A percentile compares a stretch with the other conserved stretches of the same genome.
phyloP scores from a whole-genome alignment of 2,113 vertebrate genomes.

The Tenrec ecaudatus region DNA sequence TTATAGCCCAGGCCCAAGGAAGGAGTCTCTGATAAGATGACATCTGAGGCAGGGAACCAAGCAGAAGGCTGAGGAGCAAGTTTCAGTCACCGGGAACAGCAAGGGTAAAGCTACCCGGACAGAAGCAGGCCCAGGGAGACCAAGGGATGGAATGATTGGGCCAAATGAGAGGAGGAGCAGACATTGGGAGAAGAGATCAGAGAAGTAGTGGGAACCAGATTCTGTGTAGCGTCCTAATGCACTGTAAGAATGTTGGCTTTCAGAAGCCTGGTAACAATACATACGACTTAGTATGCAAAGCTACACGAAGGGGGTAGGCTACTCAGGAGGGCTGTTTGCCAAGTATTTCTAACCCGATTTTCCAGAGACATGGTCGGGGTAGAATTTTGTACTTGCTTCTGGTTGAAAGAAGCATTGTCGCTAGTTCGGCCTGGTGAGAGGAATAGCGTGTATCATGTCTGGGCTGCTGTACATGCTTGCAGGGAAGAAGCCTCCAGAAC shows the following conservation, averaged over 20 bases:
- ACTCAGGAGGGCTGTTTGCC: accelerated
- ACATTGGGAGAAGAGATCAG: background rate
- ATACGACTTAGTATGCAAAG: background rate
- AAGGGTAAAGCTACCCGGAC: background rate
- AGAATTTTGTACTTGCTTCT: background rate
- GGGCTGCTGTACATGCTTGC: background rate
- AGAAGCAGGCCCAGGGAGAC: accelerated
- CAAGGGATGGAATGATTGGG: background rate
- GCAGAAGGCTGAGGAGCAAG: background rate
- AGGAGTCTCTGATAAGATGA: background rate
- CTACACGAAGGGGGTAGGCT: accelerated
- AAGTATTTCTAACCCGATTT: background rate
- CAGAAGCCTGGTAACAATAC: no score
- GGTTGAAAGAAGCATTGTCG: background rate
- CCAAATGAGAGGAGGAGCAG: background rate
- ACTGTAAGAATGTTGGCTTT: background rate
- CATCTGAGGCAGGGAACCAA: background rate
- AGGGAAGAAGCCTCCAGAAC: background rate
- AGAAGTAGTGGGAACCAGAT: background rate
- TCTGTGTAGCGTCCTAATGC: background rate
- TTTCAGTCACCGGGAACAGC: background rate
- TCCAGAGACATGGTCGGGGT: background rate
- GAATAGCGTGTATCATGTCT: background rate
- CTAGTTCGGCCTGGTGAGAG: background rate
- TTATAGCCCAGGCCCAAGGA: background rate